Conservation (phyloP, 2,113 vertebrate species). For the Apodemus speciosus region DNA sequence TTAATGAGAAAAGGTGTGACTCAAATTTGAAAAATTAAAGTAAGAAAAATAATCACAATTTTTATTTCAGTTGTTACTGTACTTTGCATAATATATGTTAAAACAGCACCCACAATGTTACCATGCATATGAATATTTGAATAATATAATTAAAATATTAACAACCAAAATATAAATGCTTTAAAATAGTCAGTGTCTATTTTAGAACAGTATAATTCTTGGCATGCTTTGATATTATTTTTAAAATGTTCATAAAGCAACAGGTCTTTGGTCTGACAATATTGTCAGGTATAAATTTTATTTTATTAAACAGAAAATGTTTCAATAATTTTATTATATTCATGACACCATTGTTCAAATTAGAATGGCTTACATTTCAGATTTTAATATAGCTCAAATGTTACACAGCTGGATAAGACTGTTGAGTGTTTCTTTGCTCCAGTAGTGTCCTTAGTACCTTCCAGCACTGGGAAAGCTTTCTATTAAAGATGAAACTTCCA, state of each 20-base stretch:
- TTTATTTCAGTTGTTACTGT: fast-evolving
- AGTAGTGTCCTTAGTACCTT: neutral
- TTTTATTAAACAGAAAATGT: neutral
- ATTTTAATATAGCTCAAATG: neutral
- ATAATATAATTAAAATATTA: neutral
- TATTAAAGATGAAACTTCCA: neutral
- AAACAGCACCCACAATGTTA: neutral
- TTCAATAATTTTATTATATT: neutral
- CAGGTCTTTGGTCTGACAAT: neutral
- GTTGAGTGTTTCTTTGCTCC: neutral
- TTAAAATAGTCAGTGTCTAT: neutral
- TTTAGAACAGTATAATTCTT: neutral
- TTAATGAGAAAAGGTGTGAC: neutral
- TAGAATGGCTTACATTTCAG: neutral
- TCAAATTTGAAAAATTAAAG: neutral
- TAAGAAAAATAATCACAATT: neutral
- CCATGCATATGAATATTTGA: too few relatives aligned
- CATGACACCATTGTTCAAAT: neutral
- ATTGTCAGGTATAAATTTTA: too few relatives aligned
- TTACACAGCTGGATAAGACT: neutral
- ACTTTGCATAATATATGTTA: too few relatives aligned
- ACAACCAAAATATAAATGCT: neutral
- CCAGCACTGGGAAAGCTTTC: neutral
- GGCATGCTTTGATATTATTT: neutral
- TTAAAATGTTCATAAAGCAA: neutral